Evolutionary conservation across 1,140 invertebrate species (phyloP).

Genomic region (Ridgeia piscesae): DNA sequence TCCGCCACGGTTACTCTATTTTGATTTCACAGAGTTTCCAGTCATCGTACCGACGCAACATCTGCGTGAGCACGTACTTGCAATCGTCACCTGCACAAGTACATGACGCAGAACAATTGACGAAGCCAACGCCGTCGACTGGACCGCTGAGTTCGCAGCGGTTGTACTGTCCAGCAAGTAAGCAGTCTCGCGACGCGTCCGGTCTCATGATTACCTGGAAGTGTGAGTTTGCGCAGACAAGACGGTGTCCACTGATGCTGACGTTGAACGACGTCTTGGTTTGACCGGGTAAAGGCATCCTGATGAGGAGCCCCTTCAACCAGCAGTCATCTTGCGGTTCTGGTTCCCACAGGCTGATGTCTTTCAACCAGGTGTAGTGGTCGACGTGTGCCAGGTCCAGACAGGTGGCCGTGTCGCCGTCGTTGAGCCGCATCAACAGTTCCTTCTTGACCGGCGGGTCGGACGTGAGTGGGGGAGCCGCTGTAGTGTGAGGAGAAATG

Average conservation of each 20-base stretch:
- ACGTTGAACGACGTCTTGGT: not conserved
- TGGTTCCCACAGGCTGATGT: not conserved
- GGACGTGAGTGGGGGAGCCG: not conserved
- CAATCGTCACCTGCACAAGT: not conserved
- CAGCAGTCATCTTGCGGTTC: not conserved
- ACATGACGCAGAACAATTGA: not conserved
- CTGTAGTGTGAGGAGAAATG: not conserved
- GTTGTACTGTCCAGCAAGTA: not conserved
- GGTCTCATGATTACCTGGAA: not conserved
- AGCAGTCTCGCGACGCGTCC: not conserved
- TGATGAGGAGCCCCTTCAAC: not conserved
- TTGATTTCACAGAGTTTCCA: not conserved
- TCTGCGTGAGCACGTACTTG: not conserved
- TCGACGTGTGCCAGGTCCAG: not conserved
- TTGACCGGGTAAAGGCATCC: not conserved
- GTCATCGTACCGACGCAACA: not conserved
- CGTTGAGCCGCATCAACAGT: not conserved
- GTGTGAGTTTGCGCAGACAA: not conserved
- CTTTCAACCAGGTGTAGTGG: not conserved
- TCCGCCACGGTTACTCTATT: not conserved
- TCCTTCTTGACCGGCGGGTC: not conserved
- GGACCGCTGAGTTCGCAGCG: not conserved
- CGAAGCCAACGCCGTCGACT: not conserved
- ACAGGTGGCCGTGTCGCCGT: not conserved
- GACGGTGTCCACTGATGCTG: not conserved